Conservation (phyloP, 2,797 vertebrate species). For the Cottoperca gobio region DNA sequence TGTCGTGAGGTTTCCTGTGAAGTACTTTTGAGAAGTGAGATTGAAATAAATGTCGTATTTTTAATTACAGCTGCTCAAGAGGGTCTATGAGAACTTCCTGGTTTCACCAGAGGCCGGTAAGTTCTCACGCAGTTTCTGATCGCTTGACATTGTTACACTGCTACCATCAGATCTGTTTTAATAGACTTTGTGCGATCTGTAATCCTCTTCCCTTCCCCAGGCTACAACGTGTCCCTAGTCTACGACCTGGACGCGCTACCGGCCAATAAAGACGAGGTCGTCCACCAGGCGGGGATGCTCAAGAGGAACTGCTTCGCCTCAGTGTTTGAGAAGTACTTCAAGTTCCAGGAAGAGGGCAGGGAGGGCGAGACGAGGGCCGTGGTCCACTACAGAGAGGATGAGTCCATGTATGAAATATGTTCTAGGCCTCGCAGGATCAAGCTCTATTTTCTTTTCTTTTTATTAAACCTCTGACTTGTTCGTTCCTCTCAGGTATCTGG, state of each 20-base stretch:
- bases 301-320: constrained; percentile 99
- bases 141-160: neutral
- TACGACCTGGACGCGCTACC: constrained; percentile 95
- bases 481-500: constrained; percentile 90
- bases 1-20: neutral
- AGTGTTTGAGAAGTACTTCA: constrained; percentile 99
- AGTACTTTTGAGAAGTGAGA: neutral
- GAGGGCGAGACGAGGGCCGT: constrained; percentile 96
- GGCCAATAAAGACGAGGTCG: constrained; percentile 89
- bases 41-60: constrained; percentile 9
- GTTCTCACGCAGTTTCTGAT: constrained; percentile 17
- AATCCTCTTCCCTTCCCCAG: constrained; percentile 66
- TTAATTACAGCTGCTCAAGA: constrained; percentile 92
- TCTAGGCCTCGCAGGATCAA: neutral
- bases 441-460: neutral
- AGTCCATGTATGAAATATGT: constrained; percentile 90
- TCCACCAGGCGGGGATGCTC: constrained; percentile 98
- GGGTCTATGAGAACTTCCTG: constrained; percentile 92
- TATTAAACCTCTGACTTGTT: neutral
- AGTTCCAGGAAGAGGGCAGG: constrained; percentile 97
- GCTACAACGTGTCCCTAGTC: constrained; percentile 97
- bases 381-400: constrained; percentile 98
- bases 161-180: neutral
- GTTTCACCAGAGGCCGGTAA: constrained; percentile 92
- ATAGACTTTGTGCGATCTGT: neutral